Evolutionary conservation across 2,888 invertebrate genomes (phyloP), one percentile per base, ranked within the genome.

Genomic region (Leptura quadrifasciata): DNA sequence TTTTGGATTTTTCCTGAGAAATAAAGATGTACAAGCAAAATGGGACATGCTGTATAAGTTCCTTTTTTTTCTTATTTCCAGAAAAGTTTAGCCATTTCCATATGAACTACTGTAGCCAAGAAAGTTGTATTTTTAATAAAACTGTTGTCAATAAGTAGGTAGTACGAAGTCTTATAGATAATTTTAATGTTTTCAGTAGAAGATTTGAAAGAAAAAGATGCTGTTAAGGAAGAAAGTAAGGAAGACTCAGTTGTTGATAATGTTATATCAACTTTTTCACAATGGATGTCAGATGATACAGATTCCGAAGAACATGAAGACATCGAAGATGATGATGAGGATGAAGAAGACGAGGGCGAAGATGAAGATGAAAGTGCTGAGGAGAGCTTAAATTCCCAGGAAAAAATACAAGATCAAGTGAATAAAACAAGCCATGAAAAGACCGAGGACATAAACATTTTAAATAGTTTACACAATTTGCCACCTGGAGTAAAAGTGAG

Each of bases 281-380:
- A 71, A 31, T 76, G 76, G 78, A 71, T 79, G 0, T 70, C 60
- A 20, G 81, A 79, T 39, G 80, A 82, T 60, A 77, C 79, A 12
- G 75, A 79, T 15, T 80, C 82, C 39, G 78, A 82, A 18, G 83
- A 82, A 2, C 81, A 84, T 72, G 84, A 86, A 70, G 86, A 84
- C 73, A 85, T 86, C 4, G 85, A 86, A 31, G 72, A 72, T 47
- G 78, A 76, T 58, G 77, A 76, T 35, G 77, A 80, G 58, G 75
- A 74, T 72, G 76, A 74, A 21, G 74, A 79, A 54, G 78, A 78
- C 18, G 78, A 81, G 55, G 77, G 77, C 60, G 78, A 80, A 17
- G 75, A 79, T 10, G 77, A 73, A 39, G 71, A 71, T 60, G 78
- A 76, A 21, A 64, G 63, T 61, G 31, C 9, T 27, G 24, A 65